Base-by-base conservation (phyloP, 2,113 vertebrate genomes). In the Melanotaenia duboulayi region DNA sequence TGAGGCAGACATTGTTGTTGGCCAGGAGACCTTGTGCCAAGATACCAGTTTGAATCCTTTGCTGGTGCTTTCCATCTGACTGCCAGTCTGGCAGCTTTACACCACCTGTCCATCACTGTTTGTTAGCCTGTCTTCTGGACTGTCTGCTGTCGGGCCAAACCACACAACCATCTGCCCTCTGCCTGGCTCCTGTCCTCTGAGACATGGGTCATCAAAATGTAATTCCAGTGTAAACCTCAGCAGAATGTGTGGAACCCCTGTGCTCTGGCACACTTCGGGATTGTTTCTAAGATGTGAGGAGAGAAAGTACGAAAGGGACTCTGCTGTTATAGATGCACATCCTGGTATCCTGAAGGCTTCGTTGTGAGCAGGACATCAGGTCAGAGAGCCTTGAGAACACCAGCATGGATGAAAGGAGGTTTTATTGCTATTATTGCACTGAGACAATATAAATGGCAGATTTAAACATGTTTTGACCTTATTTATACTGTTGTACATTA, bases 61-160 rank as follows among this genome's bases (percentile, higher is more conserved):
- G 58, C 72, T 76, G 57, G 73, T 69, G 77, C 80, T 84, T 64
- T 83, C 75, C 80, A 49, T 79, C 71, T 80, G 80, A 80, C 82
- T 75, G 78, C 78, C 87, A 71, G 51, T 25, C 76, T 61, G 67
- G 81, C 78, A 16, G 40, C 67, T 56, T 35, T 19, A 9, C 62
- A 24, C 80, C 88, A 89, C 82, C 89, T 91, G 88, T 86, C 89
- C 61, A n/a, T 88, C 88, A 83, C 67, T 51, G 68, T 85, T 87
- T 89, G 83, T 82, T 90, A 81, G 28, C 77, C 78, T 51, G 83
- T 81, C 84, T 46, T 63, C 16, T 20, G 50, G 66, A 72, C 76
- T 70, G 74, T 82, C 74, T 28, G 22, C 65, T 4, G 64, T 57
- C 3, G 65, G 74, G 85, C 78, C 81, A 87, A 89, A 86, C 78